Evolutionary conservation across 2,113 vertebrate genomes (phyloP), one percentile per base, ranked within the genome.

Genomic region (Phyllostomus hastatus): DNA sequence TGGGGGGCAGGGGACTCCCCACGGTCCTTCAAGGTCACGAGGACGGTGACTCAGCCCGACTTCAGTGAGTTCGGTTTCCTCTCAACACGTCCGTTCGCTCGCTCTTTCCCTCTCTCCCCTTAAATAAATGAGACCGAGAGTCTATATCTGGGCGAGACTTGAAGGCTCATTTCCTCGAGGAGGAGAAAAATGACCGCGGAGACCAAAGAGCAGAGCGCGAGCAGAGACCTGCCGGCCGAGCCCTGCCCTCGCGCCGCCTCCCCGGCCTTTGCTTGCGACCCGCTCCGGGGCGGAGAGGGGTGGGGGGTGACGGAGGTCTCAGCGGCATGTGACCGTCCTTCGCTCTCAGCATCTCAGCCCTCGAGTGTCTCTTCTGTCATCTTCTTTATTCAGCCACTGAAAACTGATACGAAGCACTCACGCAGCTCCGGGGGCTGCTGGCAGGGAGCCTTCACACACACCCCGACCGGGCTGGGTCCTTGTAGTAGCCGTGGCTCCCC

Each of bases 51-150:
- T 24, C 57, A 8, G 33, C 54, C 69, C 5, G 2, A 24, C 81
- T 69, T 22, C 24, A 5, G 0, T 1, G 8, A 41, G 15, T 10
- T 10, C 41, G 64, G 64, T 33, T 85, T 89, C 80, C 90, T 86
- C 88, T 52, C 48, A 1, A 1, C 22, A 38, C 3, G 0, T 46
- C 93, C 93, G 41, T 35, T 57, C 16, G 15, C 86, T 76, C 16
- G 4, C 66, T 48, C 19, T 4, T 15, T 67, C 0, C 9, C 67
- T 48, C 64, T 7, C 66, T 43, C 12, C 2, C 67, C 91, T 88
- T 86, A 95, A 91, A 89, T 92, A 95, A 95, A 94, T 86, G 91
- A 97, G 89, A 88, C 52, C 95, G 31, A 20, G 84, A 90, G 67
- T 83, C 82, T 97, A 66, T 78, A 38, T 86, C 81, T 79, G 75